phyloP scores from a whole-genome alignment of 2,797 vertebrate species.

The Ptychadena robeensis region DNA sequence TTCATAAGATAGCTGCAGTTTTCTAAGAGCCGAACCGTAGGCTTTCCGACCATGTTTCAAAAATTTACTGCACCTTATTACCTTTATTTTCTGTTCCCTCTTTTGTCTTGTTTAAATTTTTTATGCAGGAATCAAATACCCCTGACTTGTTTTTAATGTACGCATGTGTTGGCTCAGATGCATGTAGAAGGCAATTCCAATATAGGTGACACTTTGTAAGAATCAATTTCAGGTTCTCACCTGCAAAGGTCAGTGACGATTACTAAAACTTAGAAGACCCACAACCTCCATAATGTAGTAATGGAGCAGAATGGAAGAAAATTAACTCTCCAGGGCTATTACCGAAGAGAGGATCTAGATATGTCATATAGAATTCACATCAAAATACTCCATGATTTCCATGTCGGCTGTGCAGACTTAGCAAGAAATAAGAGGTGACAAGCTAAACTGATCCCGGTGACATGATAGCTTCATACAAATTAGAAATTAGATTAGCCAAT shows the following conservation, averaged over 20 bases:
- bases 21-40: too few relatives aligned
- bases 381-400: constrained; percentile 40
- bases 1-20: too few relatives aligned
- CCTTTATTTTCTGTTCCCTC: background rate
- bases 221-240: constrained; percentile 67
- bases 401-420: constrained; percentile 16
- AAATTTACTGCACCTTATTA: too few relatives aligned
- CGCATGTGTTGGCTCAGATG: constrained; percentile 68
- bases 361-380: constrained; percentile 49
- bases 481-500: constrained; percentile 29
- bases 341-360: constrained; percentile 30
- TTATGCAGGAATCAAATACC: background rate
- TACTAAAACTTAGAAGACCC: constrained; percentile 62
- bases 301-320: constrained; percentile 51
- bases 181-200: constrained; percentile 69
- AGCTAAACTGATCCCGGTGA: constrained; percentile 28
- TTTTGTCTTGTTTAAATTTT: background rate
- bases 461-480: constrained; percentile 37
- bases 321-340: constrained; percentile 61
- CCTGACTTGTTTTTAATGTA: constrained; percentile 55
- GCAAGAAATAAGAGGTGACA: constrained; percentile 40
- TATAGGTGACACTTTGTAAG: constrained; percentile 68
- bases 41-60: too few relatives aligned
- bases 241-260: constrained; percentile 67
- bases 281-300: constrained; percentile 53